phyloP scores from a whole-genome alignment of 2,797 vertebrate genomes.

The Chrosomus eos region DNA sequence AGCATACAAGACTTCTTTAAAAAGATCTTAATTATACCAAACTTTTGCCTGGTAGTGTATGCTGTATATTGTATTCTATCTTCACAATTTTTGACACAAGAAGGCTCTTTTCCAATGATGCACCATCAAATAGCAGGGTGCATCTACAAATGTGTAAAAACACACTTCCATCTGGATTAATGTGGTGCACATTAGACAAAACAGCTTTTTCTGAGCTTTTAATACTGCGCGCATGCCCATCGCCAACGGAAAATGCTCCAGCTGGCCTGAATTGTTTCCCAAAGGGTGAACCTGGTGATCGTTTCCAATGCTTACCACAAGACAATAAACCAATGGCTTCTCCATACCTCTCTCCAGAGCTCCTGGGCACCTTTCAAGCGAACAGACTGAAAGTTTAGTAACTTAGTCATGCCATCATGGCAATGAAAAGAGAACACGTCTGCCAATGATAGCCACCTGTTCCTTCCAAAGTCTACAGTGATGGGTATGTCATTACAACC shows the following conservation, averaged over 20 bases:
- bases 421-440: conserved; percentile 51
- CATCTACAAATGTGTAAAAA: conserved; percentile 33
- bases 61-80: not conserved
- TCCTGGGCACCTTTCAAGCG: conserved; percentile 73
- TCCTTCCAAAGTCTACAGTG: conserved; percentile 70
- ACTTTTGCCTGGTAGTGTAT: not conserved
- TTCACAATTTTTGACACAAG: not conserved
- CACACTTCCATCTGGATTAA: conserved; percentile 25
- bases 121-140: conserved; percentile 63
- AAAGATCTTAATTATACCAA: not conserved
- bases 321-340: conserved; percentile 73
- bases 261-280: conserved; percentile 9
- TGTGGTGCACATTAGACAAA: conserved; percentile 15
- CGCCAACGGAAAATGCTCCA: not conserved
- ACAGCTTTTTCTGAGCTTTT: conserved; percentile 23
- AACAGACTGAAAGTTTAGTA: conserved; percentile 76
- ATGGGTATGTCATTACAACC: conserved; percentile 60
- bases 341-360: conserved; percentile 69
- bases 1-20: not conserved
- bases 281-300: not conserved
- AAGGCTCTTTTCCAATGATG: conserved; percentile 19
- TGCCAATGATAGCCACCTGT: conserved; percentile 75
- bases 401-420: conserved; percentile 61
- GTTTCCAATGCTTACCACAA: conserved; percentile 63
- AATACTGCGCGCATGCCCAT: not conserved